phyloP scores from a whole-genome alignment of 2,797 vertebrate species.

The Mormyrus hasselquistii region DNA sequence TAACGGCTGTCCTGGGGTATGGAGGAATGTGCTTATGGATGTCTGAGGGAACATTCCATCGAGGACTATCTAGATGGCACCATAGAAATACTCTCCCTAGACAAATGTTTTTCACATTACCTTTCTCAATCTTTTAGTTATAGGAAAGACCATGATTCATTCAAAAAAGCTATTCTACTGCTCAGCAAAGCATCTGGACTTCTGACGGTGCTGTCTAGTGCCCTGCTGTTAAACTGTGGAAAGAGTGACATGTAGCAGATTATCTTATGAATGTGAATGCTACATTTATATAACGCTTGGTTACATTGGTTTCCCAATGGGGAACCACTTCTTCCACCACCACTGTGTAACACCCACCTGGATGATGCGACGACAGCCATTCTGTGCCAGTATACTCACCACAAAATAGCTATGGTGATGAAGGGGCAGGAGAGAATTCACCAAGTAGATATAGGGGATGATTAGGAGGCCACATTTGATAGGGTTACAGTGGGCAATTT shows the following conservation, averaged over 20 bases:
- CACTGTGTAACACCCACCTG: neutral
- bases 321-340: neutral
- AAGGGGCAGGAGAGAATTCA: neutral
- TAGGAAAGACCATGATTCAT: conserved; percentile 10
- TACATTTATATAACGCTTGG: neutral
- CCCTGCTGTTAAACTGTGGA: neutral
- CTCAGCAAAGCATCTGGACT: neutral
- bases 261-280: neutral
- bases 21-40: conserved; percentile 38
- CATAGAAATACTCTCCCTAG: conserved; percentile 12
- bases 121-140: neutral
- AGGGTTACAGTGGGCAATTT: neutral
- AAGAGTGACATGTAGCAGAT: conserved; percentile 1
- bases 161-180: neutral
- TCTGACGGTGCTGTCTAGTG: neutral
- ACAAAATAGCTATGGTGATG: neutral
- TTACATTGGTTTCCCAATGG: neutral
- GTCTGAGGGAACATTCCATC: conserved; percentile 29
- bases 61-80: conserved; percentile 7
- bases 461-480: neutral
- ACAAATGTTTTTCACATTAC: conserved; percentile 16
- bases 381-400: neutral
- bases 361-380: neutral
- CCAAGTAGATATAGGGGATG: neutral
- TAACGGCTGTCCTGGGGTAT: conserved; percentile 37